These are phyloP conservation scores for Gambelia wislizenii DNA, from an alignment of 2,797 vertebrate species.

Conservation along the genomic window DNA sequence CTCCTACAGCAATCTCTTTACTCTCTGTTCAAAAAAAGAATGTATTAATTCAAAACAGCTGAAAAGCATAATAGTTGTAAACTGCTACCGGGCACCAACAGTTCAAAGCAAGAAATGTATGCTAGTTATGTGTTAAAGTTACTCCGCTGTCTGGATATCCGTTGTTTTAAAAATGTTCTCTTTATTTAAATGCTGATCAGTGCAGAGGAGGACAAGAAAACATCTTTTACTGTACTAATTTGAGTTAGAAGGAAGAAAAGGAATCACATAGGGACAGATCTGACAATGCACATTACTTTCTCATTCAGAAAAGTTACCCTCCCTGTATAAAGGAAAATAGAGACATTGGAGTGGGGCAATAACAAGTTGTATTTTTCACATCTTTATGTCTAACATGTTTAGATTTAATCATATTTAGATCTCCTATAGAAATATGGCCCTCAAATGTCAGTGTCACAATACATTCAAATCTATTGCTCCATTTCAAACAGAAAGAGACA, in stretches of 20 bases:
- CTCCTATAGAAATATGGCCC: not conserved
- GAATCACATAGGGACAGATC: not conserved
- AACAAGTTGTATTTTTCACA: no score
- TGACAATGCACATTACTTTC: not conserved
- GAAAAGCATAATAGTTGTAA: constrained; percentile 4
- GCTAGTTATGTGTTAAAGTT: not conserved
- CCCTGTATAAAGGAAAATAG: no score
- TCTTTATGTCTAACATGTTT: no score
- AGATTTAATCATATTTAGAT: no score
- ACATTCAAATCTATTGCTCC: not conserved
- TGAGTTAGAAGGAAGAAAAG: not conserved
- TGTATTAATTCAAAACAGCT: not conserved
- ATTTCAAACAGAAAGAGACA: not conserved
- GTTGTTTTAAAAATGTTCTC: not conserved
- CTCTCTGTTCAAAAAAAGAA: not conserved
- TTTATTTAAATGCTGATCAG: not conserved
- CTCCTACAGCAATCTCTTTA: not conserved
- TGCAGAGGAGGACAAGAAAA: not conserved
- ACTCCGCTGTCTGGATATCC: not conserved
- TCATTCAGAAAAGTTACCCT: no score
- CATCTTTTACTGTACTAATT: not conserved
- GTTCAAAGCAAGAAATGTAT: not conserved
- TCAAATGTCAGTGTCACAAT: not conserved
- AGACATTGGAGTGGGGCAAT: no score
- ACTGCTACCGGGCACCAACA: not conserved